Conservation (phyloP, 2,113 vertebrate genomes). For the Chelonoidis abingdonii region DNA sequence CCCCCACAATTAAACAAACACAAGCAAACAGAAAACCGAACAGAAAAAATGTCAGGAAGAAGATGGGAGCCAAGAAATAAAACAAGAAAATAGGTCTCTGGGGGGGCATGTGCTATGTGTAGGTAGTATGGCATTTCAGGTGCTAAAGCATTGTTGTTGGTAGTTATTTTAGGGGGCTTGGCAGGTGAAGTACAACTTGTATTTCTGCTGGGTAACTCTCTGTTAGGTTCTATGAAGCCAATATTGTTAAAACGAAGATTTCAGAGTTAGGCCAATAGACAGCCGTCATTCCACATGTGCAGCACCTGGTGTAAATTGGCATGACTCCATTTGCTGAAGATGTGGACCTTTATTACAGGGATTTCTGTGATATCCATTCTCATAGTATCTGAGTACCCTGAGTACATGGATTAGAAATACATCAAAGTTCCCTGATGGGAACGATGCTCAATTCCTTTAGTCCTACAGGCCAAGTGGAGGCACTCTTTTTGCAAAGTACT, state of each 20-base stretch:
- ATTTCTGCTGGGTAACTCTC: neutral
- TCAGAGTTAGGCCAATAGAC: rapidly evolving
- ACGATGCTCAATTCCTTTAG: neutral
- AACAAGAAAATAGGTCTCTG: neutral
- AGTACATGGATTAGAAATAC: neutral
- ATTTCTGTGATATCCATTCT: neutral
- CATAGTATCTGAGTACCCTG: rapidly evolving
- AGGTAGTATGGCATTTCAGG: neutral
- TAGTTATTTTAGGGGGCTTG: neutral
- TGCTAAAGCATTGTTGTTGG: neutral
- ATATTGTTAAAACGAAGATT: rapidly evolving
- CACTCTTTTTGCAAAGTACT: neutral
- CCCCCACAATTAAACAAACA: rapidly evolving
- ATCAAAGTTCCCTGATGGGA: neutral
- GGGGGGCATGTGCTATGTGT: neutral
- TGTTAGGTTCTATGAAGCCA: neutral
- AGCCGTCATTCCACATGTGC: rapidly evolving
- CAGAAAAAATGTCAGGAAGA: neutral
- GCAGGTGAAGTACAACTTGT: neutral
- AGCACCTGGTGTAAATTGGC: neutral
- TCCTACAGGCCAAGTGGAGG: neutral
- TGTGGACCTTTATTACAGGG: neutral
- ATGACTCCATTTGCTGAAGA: neutral
- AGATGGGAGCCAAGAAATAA: neutral
- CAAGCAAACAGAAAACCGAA: neutral